A percentile compares a stretch with the other conserved stretches of the same genome.
These are phyloP conservation scores for Apodemia duryi DNA, from an alignment of 2,888 invertebrate species.

Conservation along the genomic window DNA sequence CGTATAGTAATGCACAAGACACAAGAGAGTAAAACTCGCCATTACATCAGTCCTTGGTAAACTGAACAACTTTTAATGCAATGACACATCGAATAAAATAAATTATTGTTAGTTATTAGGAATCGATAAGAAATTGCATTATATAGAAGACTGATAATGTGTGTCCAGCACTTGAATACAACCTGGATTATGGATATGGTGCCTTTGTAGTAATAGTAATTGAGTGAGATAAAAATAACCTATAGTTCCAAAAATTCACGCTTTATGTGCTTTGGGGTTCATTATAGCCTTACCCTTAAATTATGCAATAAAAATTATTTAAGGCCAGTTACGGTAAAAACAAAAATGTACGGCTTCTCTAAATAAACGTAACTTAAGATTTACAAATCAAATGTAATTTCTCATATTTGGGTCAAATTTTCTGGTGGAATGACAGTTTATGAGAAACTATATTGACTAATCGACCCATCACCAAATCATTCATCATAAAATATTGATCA, in stretches of 20 bases:
- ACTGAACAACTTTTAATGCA: constrained; percentile 28
- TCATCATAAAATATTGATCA: not conserved
- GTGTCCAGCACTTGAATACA: constrained; percentile 40
- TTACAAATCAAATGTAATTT: no score
- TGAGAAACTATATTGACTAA: not conserved
- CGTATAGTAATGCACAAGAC: constrained; percentile 62
- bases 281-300: no score
- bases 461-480: not conserved
- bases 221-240: constrained; percentile 38
- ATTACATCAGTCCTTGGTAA: constrained; percentile 30
- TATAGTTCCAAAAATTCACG: constrained; percentile 20
- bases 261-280: not conserved
- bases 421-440: no score
- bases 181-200: constrained; percentile 30
- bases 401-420: no score
- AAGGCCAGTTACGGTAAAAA: no score
- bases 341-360: no score
- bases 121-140: constrained; percentile 8
- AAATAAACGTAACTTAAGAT: no score
- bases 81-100: constrained; percentile 6
- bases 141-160: constrained; percentile 59
- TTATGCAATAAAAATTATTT: no score
- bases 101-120: constrained; percentile 6
- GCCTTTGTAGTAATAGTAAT: constrained; percentile 9
- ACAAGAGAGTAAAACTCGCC: constrained; percentile 35